Base-by-base conservation (phyloP, 2,888 invertebrate genomes). In the Tricholauxania praeusta region DNA sequence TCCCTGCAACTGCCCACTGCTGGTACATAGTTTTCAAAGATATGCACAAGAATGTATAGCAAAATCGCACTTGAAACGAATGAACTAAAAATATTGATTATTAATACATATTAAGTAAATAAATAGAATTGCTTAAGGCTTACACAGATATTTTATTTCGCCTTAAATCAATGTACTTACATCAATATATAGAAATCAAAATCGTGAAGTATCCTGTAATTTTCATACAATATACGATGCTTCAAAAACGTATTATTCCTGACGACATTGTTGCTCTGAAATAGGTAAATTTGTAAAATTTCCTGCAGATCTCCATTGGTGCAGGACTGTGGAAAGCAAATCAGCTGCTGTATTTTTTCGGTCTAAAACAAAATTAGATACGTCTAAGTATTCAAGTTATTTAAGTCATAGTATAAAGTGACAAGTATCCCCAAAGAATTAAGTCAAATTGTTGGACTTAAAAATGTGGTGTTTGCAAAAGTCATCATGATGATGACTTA, bases 311-410 rank as follows among this genome's bases (percentile, higher is more conserved):
- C 84, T 0, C 68, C 57, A 47, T 76, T 75, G 14, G 76, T 79
- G 28, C 84, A 84, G 1, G 82, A 82, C 71, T 78, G 77, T 1
- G 84, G 84, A 64, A 84, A 80, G 51, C 84, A 84, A 47, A 83
- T 79, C 63, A 82, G 78, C 75, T 84, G 84, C 60, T 82, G 81
- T 12, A 84, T 78, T 75, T 75, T 76, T 65, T 80, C 77, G 7
- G 57, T 74, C 81, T 82, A 49, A 17, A 75, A 69, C 65, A 32
- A 60, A 49, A 51, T 4, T 7, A 39, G 8, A 39, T 28, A 4
- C 28, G 22, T 22, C 22, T 8, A 39, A 8, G 10, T 39, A 39
- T 39, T 39, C 2, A 39, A 10, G 10, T 7, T 39, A 39, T 3
- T 39, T 39, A 8, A 28, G 4, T 28, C 28, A 4, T 4, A 28